Evolutionary conservation across 2,888 invertebrate genomes (phyloP).

Genomic region (Atrina japonica): DNA sequence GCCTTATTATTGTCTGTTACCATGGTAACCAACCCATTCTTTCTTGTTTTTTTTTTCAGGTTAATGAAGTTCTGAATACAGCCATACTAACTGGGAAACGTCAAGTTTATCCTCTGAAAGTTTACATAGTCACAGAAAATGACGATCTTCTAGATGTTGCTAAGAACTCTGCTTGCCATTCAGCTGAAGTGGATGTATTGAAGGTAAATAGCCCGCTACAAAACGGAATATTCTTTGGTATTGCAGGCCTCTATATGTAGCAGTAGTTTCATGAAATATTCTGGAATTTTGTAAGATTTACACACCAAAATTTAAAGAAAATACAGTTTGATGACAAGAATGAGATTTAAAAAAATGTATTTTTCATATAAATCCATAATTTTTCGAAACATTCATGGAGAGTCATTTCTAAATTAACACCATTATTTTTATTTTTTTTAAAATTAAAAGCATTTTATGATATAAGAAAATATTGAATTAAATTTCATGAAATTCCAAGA

Average conservation of each 20-base stretch:
- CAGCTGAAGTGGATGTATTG: slow-evolving; percentile 96
- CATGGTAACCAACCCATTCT: background rate
- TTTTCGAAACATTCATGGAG: too few relatives aligned
- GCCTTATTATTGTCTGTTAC: background rate
- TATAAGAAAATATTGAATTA: background rate
- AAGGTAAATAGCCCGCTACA: slow-evolving; percentile 86
- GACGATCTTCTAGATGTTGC: slow-evolving; percentile 94
- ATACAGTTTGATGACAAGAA: too few relatives aligned
- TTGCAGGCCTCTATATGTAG: too few relatives aligned
- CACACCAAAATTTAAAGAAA: too few relatives aligned
- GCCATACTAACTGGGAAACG: slow-evolving; percentile 96
- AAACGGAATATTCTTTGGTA: background rate
- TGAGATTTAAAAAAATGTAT: background rate
- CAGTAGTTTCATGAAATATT: too few relatives aligned
- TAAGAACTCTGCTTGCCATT: slow-evolving; percentile 95
- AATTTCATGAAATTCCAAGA: too few relatives aligned
- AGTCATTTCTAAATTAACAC: too few relatives aligned
- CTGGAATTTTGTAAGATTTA: too few relatives aligned
- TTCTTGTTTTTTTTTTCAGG: slow-evolving; percentile 83
- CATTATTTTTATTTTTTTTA: too few relatives aligned
- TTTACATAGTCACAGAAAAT: slow-evolving; percentile 95
- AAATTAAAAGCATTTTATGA: too few relatives aligned
- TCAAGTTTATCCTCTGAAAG: slow-evolving; percentile 96
- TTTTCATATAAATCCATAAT: background rate
- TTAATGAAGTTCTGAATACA: slow-evolving; percentile 96